Evolutionary conservation across 2,888 invertebrate species (phyloP).

Genomic region (Linnaemya tessellans): DNA sequence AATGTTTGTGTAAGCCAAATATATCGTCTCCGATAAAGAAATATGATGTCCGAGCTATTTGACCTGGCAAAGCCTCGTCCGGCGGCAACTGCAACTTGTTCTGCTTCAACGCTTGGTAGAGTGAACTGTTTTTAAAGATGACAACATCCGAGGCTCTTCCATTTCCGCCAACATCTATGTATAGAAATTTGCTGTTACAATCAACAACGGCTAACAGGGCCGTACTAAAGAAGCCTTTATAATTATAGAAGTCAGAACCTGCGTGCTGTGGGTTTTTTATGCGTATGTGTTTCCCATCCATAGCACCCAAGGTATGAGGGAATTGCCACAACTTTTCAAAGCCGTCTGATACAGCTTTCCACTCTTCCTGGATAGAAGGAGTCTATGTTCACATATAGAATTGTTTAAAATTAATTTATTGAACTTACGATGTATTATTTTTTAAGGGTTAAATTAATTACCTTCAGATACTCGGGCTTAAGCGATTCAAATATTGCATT

Average conservation of each 20-base stretch:
- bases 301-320: neutral
- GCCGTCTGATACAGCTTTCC: neutral
- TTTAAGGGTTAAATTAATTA: too few relatives aligned
- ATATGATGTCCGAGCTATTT: neutral
- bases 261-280: neutral
- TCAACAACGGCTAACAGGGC: conserved; percentile 3
- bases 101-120: conserved; percentile 9
- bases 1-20: conserved; percentile 8
- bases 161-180: conserved; percentile 24
- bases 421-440: conserved; percentile 2
- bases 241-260: conserved; percentile 6
- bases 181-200: neutral
- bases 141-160: conserved; percentile 16
- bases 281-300: conserved; percentile 13
- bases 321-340: conserved; percentile 4
- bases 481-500: neutral
- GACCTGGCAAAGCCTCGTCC: conserved; percentile 18
- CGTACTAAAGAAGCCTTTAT: conserved; percentile 4
- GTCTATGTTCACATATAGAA: neutral
- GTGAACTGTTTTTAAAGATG: conserved; percentile 7
- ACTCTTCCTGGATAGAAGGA: neutral
- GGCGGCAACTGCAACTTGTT: neutral
- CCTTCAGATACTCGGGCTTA: neutral
- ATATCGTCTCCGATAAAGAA: conserved; percentile 30
- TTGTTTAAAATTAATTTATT: neutral